phyloP scores from a whole-genome alignment of 2,797 vertebrate genomes.

The Hippoglossus hippoglossus region DNA sequence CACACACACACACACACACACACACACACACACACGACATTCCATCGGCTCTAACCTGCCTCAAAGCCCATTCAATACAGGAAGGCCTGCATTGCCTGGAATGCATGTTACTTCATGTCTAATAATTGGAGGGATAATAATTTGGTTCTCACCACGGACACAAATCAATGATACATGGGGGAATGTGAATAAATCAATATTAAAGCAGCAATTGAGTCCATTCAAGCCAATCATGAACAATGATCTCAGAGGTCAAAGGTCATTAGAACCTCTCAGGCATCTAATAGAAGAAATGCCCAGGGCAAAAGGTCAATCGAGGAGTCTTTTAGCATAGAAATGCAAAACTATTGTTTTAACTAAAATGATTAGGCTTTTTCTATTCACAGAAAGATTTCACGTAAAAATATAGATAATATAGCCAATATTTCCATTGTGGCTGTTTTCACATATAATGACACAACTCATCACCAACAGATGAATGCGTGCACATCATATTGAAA shows the following conservation, averaged over 20 bases:
- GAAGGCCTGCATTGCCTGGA: too few relatives aligned
- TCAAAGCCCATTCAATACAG: too few relatives aligned
- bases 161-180: conserved; percentile 18
- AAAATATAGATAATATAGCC: too few relatives aligned
- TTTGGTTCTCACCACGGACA: conserved; percentile 5
- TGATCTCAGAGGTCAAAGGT: conserved; percentile 28
- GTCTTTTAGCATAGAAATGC: background rate
- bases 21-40: too few relatives aligned
- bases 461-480: background rate
- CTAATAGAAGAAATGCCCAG: conserved; percentile 1
- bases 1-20: background rate
- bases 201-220: conserved; percentile 6
- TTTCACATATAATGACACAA: background rate
- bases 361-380: background rate
- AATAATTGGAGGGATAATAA: background rate
- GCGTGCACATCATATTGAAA: background rate
- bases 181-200: conserved; percentile 41
- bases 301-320: conserved; percentile 18
- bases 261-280: conserved; percentile 10
- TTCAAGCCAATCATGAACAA: conserved; percentile 21
- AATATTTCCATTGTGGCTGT: background rate
- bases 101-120: background rate
- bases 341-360: background rate
- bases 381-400: too few relatives aligned
- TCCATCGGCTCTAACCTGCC: too few relatives aligned